Percentiles rank a stretch among this genome's conserved stretches.
phyloP scores from a whole-genome alignment of 2,113 vertebrate species.

The Syngnathoides biaculeatus region DNA sequence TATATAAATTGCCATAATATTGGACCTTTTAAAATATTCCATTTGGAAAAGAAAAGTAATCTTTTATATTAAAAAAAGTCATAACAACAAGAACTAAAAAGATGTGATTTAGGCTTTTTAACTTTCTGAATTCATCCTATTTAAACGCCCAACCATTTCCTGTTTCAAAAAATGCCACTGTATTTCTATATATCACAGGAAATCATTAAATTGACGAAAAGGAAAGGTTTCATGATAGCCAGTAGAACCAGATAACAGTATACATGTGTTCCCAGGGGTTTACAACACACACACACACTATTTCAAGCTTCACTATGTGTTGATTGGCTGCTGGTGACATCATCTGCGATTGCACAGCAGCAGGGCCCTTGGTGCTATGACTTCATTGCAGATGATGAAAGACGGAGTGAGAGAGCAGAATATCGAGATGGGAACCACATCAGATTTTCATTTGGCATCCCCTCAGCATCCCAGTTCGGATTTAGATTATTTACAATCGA shows the following conservation, averaged over 20 bases:
- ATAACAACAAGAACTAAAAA: background rate
- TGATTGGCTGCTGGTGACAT: constrained; percentile 80
- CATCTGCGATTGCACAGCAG: constrained; percentile 67
- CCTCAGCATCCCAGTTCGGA: constrained; percentile 25
- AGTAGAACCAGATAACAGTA: constrained; percentile 49
- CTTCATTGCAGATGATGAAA: constrained; percentile 73
- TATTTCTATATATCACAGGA: background rate
- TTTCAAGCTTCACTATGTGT: constrained; percentile 55
- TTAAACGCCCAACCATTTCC: background rate
- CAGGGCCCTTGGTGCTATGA: constrained; percentile 72
- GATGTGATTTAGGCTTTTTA: background rate
- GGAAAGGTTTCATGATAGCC: constrained; percentile 19
- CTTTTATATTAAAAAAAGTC: background rate
- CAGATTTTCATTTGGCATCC: constrained; percentile 29
- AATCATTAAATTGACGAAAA: constrained; percentile 17
- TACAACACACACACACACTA: constrained; percentile 25
- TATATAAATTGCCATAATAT: too few species aligned
- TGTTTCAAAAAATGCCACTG: background rate
- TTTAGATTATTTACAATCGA: constrained; percentile 67
- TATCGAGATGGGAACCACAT: constrained; percentile 21
- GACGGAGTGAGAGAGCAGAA: constrained; percentile 32
- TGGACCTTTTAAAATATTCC: too few species aligned
- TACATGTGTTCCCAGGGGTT: constrained; percentile 52
- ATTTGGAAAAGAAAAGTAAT: background rate
- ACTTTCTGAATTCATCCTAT: too few species aligned